phyloP scores from a whole-genome alignment of 2,113 vertebrate genomes.

The Pangasianodon hypophthalmus region DNA sequence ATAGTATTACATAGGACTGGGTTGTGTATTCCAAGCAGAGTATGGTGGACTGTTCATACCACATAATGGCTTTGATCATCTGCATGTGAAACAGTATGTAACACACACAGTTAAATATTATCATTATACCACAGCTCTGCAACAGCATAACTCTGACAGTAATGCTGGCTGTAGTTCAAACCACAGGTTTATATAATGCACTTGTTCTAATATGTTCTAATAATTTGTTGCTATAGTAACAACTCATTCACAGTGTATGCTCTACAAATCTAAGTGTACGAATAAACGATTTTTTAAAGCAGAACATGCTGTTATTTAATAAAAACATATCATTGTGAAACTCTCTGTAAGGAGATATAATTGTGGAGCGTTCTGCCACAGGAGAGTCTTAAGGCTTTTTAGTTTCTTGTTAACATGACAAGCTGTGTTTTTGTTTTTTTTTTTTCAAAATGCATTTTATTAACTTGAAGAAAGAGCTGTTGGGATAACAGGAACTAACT shows the following conservation, averaged over 20 bases:
- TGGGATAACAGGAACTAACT: background rate
- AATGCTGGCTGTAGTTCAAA: too few species aligned
- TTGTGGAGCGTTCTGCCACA: too few species aligned
- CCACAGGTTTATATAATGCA: too few species aligned
- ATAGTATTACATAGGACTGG: background rate
- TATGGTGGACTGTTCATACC: background rate
- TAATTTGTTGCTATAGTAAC: too few species aligned
- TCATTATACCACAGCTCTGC: background rate
- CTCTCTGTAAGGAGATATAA: background rate
- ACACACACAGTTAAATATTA: background rate
- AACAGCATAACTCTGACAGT: too few species aligned
- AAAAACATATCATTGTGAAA: background rate
- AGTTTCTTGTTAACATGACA: background rate
- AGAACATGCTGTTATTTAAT: background rate
- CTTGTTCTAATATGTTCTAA: too few species aligned
- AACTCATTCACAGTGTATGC: too few species aligned
- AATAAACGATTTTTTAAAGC: background rate
- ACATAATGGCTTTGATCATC: background rate
- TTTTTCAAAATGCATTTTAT: too few species aligned
- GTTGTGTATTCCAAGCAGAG: background rate
- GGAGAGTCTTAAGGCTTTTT: background rate
- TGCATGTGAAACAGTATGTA: background rate
- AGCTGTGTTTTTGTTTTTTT: background rate
- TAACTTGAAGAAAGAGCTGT: too few species aligned
- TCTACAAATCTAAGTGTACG: background rate